Evolutionary conservation across 2,113 vertebrate species (phyloP).

Genomic region (Paradoxurus hermaphroditus): DNA sequence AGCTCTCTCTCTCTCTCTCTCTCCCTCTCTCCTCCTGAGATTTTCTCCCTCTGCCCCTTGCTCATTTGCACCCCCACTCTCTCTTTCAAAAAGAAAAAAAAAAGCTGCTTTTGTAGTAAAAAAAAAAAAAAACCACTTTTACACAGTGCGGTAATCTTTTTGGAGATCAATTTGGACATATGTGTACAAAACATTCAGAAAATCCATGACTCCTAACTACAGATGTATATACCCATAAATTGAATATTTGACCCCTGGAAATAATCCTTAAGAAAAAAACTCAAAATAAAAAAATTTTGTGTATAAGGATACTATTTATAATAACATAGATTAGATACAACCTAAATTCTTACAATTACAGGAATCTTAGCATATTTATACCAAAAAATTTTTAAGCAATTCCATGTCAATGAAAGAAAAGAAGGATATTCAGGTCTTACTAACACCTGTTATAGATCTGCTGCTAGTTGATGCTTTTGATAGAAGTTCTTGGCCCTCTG

Average conservation of each 20-base stretch:
- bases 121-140: background rate
- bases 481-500: background rate
- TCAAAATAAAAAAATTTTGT: background rate
- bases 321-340: background rate
- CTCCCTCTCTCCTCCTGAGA: no score
- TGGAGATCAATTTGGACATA: background rate
- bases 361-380: background rate
- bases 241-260: background rate
- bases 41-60: no score
- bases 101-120: background rate
- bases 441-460: background rate
- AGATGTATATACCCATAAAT: background rate
- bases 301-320: background rate
- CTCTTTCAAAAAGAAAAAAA: background rate
- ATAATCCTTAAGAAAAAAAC: background rate
- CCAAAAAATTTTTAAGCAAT: background rate
- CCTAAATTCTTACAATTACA: background rate
- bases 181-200: background rate
- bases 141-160: background rate
- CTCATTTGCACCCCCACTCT: no score
- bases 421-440: background rate
- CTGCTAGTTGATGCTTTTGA: background rate
- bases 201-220: background rate
- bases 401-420: background rate
- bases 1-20: no score